Conservation (phyloP, 2,113 vertebrate genomes). For the Lynx canadensis region DNA sequence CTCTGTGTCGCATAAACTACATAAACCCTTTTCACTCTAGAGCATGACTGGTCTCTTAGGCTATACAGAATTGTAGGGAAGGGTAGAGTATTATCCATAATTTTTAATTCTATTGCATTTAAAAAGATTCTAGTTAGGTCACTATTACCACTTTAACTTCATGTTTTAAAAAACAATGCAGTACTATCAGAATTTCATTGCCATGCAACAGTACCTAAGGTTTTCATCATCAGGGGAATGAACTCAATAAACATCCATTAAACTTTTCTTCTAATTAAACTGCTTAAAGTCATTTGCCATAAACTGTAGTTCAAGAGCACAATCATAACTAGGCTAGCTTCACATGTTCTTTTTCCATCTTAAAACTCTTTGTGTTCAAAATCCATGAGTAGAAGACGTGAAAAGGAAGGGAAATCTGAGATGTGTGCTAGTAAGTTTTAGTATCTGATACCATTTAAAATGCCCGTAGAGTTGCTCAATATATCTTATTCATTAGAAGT, state of each 20-base stretch:
- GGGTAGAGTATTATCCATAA: background rate
- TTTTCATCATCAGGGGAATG: background rate
- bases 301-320: background rate
- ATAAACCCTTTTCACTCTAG: background rate
- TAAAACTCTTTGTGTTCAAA: background rate
- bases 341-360: background rate
- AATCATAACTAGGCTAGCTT: background rate
- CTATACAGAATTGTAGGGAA: fast-evolving
- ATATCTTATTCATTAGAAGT: background rate
- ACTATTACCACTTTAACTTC: constrained; percentile 9
- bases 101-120: background rate
- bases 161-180: background rate
- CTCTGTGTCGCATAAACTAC: background rate
- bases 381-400: background rate
- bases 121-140: background rate
- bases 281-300: background rate
- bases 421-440: background rate
- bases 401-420: background rate
- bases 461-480: background rate
- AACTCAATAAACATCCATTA: background rate
- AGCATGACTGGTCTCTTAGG: background rate
- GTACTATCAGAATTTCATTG: constrained; percentile 2
- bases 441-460: background rate
- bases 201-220: background rate
- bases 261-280: constrained; percentile 24